These are phyloP conservation scores for Rosalia funebris DNA, from an alignment of 2,888 invertebrate genomes.

Conservation along the genomic window DNA sequence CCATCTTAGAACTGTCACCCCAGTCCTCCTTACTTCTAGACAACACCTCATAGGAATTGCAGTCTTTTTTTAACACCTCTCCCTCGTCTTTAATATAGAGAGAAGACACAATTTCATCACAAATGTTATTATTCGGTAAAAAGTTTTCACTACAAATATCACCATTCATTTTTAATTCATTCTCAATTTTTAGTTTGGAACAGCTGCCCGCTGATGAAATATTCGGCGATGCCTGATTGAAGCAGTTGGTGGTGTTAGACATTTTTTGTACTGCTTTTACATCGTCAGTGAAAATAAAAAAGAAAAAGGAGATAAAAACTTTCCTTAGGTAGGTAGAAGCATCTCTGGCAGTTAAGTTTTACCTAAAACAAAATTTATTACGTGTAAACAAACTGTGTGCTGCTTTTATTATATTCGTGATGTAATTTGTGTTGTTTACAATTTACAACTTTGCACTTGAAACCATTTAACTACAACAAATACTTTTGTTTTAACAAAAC, in stretches of 20 bases:
- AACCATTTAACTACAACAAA: no score
- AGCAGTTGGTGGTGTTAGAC: conserved; percentile 39
- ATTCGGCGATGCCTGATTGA: conserved; percentile 32
- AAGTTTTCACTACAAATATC: conserved; percentile 47
- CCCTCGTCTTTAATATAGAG: conserved; percentile 32
- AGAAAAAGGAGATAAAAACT: conserved; percentile 14
- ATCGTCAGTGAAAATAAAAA: conserved; percentile 23
- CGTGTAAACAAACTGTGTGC: not conserved
- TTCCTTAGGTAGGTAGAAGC: conserved; percentile 47
- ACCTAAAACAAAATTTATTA: conserved; percentile 27
- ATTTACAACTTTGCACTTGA: no score
- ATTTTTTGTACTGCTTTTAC: conserved; percentile 38
- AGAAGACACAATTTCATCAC: conserved; percentile 50
- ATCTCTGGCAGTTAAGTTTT: conserved; percentile 27
- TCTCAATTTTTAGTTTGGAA: conserved; percentile 30
- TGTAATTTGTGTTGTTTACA: conserved; percentile 8
- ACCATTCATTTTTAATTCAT: conserved; percentile 48
- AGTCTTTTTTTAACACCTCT: conserved; percentile 27
- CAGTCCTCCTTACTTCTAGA: conserved; percentile 21
- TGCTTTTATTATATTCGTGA: not conserved
- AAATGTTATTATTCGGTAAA: conserved; percentile 60
- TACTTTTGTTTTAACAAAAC: not conserved
- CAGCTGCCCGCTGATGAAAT: conserved; percentile 31
- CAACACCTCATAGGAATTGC: conserved; percentile 33
- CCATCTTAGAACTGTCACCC: conserved; percentile 34